Conservation (phyloP, 2,113 vertebrate genomes). For the Peromyscus californicus region DNA sequence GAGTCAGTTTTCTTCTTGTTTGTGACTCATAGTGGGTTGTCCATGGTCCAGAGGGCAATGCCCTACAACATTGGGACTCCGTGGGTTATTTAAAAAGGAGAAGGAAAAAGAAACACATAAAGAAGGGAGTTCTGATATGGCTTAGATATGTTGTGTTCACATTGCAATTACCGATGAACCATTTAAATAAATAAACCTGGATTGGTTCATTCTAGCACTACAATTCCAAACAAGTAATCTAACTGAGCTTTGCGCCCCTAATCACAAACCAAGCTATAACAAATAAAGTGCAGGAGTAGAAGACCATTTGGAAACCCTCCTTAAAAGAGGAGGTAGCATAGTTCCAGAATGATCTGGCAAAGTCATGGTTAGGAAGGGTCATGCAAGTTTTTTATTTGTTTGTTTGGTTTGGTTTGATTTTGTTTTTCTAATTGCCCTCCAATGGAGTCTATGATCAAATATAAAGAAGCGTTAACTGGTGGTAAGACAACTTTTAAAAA, state of each 20-base stretch:
- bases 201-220: background rate
- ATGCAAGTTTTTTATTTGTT: background rate
- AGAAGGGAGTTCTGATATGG: background rate
- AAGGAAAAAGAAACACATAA: background rate
- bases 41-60: fast-evolving
- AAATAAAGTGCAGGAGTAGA: background rate
- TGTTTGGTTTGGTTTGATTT: background rate
- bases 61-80: background rate
- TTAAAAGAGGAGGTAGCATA: background rate
- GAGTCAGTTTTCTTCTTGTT: background rate
- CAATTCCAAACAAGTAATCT: background rate
- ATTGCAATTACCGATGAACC: background rate
- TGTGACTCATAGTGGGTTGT: background rate
- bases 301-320: background rate
- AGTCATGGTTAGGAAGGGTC: background rate
- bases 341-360: background rate
- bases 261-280: background rate
- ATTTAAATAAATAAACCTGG: background rate
- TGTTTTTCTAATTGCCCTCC: background rate
- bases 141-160: background rate
- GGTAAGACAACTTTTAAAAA: background rate
- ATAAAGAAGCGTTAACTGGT: background rate
- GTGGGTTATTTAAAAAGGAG: background rate
- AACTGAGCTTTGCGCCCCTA: background rate
- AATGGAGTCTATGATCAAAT: background rate